Percentiles rank a stretch among this genome's conserved stretches.
phyloP scores from a whole-genome alignment of 1,140 invertebrate genomes.

The Drosophila pallidifrons region DNA sequence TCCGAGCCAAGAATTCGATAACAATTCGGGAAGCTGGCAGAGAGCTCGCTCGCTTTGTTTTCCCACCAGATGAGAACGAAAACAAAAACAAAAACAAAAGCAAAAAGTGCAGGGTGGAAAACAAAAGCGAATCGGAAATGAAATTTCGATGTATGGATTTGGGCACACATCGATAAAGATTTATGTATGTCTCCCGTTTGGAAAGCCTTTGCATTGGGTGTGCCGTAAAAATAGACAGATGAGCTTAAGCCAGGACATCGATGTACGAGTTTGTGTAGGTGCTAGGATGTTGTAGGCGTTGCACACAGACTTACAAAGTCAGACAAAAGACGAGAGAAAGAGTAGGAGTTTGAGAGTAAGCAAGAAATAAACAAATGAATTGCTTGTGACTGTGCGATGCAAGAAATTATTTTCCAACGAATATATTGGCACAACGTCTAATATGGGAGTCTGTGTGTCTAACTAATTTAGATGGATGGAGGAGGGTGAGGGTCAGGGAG shows the following conservation, averaged over 20 bases:
- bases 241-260: slow-evolving; percentile 23
- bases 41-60: slow-evolving; percentile 49
- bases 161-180: slow-evolving; percentile 70
- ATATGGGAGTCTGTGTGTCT: slow-evolving; percentile 5
- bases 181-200: slow-evolving; percentile 50
- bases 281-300: slow-evolving; percentile 1
- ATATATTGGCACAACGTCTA: slow-evolving; percentile 10
- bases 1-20: slow-evolving; percentile 64
- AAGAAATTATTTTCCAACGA: slow-evolving; percentile 40
- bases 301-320: slow-evolving; percentile 5
- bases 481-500: neutral
- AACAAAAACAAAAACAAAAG: neutral
- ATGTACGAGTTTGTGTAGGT: neutral
- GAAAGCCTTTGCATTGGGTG: slow-evolving; percentile 42
- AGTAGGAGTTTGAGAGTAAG: neutral
- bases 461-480: slow-evolving; percentile 28
- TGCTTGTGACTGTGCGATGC: slow-evolving; percentile 27
- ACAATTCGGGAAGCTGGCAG: slow-evolving; percentile 45
- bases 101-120: slow-evolving; percentile 33
- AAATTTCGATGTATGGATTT: slow-evolving; percentile 69
- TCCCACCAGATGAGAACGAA: slow-evolving; percentile 1
- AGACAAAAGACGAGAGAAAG: too few relatives aligned
- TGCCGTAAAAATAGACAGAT: slow-evolving; percentile 58
- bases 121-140: slow-evolving; percentile 56
- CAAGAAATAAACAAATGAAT: slow-evolving; percentile 38